Evolutionary conservation across 1,140 invertebrate genomes (phyloP), one percentile per base, ranked within the genome.

Genomic region (Drosophila fuyamai): DNA sequence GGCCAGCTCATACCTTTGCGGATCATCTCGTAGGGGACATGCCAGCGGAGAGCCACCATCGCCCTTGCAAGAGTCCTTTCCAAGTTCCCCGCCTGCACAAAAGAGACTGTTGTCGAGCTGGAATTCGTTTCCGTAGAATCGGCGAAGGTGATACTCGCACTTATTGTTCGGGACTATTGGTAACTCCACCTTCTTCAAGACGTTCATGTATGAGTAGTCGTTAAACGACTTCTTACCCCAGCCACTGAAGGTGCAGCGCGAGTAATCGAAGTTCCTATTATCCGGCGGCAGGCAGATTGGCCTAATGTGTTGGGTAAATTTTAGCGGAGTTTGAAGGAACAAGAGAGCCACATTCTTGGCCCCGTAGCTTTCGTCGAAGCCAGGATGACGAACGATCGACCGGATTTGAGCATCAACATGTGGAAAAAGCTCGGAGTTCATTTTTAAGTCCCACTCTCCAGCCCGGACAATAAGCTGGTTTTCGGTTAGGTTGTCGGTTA

Each of bases 151-250:
- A 0, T 14, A 36, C 48, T 93, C 78, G 72, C 95, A 95, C 0
- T 55, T 43, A 0, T 47, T 35, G 32, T 81, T 78, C 0, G 81
- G 71, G 0, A 95, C 92, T 47, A 94, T 93, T 16, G 93, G 91
- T 0, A 95, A 18, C 27, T 93, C 93, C 0, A 96, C 84, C 76
- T 94, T 93, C 84, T 96, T 96, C 77, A 96, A 84, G 18, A 96
- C 94, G 4, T 95, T 94, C 13, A 94, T 94, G 76, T 95, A 96
- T 0, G 92, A 79, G 0, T 94, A 94, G 59, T 93, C 86, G 29
- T 93, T 91, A 94, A 95, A 95, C 65, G 95, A 79, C 62, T 95
- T 93, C 90, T 96, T 96, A 14, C 97, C 97, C 97, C 97, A 98
- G 9, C 97, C 97, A 60, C 94, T 96, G 14, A 95, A 96, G 50